Conservation (phyloP, 1,140 invertebrate species). For the Lordiphosa clarofinis region DNA sequence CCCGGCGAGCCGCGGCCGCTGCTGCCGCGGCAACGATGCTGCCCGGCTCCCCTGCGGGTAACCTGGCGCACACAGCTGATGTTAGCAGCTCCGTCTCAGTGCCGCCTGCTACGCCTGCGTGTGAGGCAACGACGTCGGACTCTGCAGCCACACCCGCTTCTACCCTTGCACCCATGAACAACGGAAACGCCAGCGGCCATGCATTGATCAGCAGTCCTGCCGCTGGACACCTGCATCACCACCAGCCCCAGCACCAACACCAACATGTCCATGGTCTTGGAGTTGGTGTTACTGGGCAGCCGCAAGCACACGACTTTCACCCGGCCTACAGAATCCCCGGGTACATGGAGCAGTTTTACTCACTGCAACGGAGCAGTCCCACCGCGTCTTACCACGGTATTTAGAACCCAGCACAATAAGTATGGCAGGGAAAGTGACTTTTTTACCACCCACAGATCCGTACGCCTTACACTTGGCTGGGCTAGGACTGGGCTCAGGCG, state of each 20-base stretch:
- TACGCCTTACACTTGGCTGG: slow-evolving; percentile 72
- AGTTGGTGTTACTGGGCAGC: slow-evolving; percentile 32
- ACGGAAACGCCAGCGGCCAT: slow-evolving; percentile 11
- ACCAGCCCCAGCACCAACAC: slow-evolving; percentile 40
- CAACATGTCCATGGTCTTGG: slow-evolving; percentile 39
- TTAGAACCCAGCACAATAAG: slow-evolving; percentile 10
- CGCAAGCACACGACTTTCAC: slow-evolving; percentile 80
- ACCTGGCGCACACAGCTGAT: slow-evolving; percentile 36
- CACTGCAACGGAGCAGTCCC: slow-evolving; percentile 82
- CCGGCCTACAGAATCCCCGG: slow-evolving; percentile 84
- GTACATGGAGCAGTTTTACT: slow-evolving; percentile 86
- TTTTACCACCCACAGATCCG: slow-evolving; percentile 48
- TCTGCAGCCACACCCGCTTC: slow-evolving; percentile 11
- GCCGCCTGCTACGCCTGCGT: slow-evolving; percentile 17
- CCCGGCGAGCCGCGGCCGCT: slow-evolving; percentile 73
- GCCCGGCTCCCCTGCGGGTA: slow-evolving; percentile 31
- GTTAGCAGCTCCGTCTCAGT: slow-evolving; percentile 46
- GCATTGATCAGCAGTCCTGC: slow-evolving; percentile 13
- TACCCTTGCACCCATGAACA: slow-evolving; percentile 12
- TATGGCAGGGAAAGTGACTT: not conserved
- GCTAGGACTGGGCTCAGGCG: slow-evolving; percentile 63
- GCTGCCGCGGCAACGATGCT: slow-evolving; percentile 74
- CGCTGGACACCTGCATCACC: slow-evolving; percentile 28
- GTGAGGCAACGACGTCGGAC: slow-evolving; percentile 19
- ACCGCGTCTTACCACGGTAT: slow-evolving; percentile 81